Base-by-base conservation (phyloP, 2,797 vertebrate genomes). In the Sarcophilus harrisii region DNA sequence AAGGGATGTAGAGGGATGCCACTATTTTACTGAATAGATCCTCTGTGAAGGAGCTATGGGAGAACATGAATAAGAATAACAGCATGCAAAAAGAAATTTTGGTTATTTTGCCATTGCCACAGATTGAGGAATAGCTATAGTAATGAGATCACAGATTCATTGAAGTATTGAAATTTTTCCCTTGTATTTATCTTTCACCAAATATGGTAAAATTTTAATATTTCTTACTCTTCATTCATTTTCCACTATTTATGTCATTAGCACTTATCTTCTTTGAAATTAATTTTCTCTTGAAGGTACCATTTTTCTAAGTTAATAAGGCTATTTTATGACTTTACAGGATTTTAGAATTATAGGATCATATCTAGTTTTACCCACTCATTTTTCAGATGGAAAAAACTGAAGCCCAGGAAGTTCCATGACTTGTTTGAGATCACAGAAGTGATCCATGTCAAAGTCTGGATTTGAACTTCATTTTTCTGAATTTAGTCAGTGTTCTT, bases 271-370 rank as follows among this genome's bases (percentile, higher is more conserved):
- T 62, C 30, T 54, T 10, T 92, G 89, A 32, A 60, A 55, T 89
- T 89, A 66, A 57, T 27, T 95, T 93, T 89, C 32, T 89, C 92
- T 92, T 87, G 90, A 94, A 8, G 59, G 59, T 29, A 87, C 24
- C 54, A 5, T 66, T 90, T 91, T 95, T 66, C 11, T 1, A 94
- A 95, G 57, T 91, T 90, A 90, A n/a, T 90, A 24, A 94, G 57
- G 4, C 90, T 49, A 52, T 38, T 91, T 59, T 38, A 10, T 92
- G 89, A 87, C 45, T 94, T 66, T 21, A 52, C n/a, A 30, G 57
- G 1, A 90, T 45, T 95, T 91, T 95, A 4, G 87, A 24, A 92
- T 32, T 11, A 91, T 93, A 93, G 58, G 21, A 81, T 81, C 73
- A 45, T 87, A 45, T 87, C 10, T 49, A 27, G 21, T 87, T 8